Conservation (phyloP, 1,140 invertebrate genomes). For the Diabrotica undecimpunctata region DNA sequence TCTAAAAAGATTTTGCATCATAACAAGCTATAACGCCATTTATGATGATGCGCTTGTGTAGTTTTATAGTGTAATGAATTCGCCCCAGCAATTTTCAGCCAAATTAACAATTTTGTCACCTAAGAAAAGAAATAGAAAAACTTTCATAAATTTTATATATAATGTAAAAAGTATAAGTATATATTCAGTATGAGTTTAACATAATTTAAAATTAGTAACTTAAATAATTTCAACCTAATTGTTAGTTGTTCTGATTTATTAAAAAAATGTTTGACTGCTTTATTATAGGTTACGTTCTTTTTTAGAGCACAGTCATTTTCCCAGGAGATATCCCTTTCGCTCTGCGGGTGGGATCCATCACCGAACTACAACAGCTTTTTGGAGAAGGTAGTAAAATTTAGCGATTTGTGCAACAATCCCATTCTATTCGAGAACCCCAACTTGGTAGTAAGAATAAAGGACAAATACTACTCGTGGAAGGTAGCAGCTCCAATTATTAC, state of each 20-base stretch:
- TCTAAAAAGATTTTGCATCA: no score
- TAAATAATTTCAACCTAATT: not conserved
- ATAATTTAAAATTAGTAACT: no score
- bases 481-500: conserved; percentile 84
- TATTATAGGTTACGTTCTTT: not conserved
- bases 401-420: conserved; percentile 80
- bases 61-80: no score
- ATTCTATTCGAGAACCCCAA: conserved; percentile 77
- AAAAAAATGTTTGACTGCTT: not conserved
- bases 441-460: conserved; percentile 82
- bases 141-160: no score
- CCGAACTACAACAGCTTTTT: conserved; percentile 68
- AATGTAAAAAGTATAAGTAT: no score
- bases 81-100: no score
- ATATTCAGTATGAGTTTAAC: no score
- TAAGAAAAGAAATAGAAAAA: no score
- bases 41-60: no score
- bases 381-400: conserved; percentile 72
- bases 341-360: conserved; percentile 75
- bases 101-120: no score
- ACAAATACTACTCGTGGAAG: conserved; percentile 86
- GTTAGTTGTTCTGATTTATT: not conserved
- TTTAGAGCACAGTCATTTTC: conserved; percentile 46
- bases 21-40: no score
- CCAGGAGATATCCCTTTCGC: conserved; percentile 67